A percentile compares a stretch with the other conserved stretches of the same genome.
Evolutionary conservation across 2,888 invertebrate genomes (phyloP).

Genomic region (Thecocarcelia acutangulata): DNA sequence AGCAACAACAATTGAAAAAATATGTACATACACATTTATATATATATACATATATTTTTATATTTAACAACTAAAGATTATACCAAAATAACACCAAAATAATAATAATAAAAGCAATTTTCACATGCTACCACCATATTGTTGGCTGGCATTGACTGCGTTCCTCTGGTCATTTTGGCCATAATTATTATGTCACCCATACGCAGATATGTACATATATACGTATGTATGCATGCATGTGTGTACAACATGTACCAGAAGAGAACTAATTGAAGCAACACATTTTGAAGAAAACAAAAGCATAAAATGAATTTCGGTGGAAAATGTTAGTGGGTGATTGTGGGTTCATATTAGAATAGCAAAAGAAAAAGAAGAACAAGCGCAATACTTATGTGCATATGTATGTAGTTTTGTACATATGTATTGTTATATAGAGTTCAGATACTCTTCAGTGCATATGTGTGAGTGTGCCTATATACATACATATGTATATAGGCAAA

Average conservation of each 20-base stretch:
- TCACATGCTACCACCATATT: constrained; percentile 55
- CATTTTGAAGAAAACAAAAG: not conserved
- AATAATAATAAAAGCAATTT: constrained; percentile 20
- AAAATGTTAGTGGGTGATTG: constrained; percentile 55
- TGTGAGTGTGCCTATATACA: no score
- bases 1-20: constrained; percentile 24
- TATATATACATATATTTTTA: constrained; percentile 7
- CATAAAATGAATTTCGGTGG: not conserved
- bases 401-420: constrained; percentile 13
- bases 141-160: constrained; percentile 69
- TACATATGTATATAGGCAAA: not conserved
- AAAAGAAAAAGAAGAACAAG: no score
- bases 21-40: not conserved
- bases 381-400: no score
- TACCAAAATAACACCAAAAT: constrained; percentile 13
- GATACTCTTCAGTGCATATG: not conserved
- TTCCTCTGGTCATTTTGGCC: constrained; percentile 73
- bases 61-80: not conserved
- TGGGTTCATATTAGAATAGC: constrained; percentile 31
- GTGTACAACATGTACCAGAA: not conserved
- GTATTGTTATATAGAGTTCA: constrained; percentile 7
- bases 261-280: not conserved
- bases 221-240: no score
- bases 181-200: constrained; percentile 57
- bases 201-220: not conserved